phyloP scores from a whole-genome alignment of 2,113 vertebrate genomes.

The Lepus europaeus region DNA sequence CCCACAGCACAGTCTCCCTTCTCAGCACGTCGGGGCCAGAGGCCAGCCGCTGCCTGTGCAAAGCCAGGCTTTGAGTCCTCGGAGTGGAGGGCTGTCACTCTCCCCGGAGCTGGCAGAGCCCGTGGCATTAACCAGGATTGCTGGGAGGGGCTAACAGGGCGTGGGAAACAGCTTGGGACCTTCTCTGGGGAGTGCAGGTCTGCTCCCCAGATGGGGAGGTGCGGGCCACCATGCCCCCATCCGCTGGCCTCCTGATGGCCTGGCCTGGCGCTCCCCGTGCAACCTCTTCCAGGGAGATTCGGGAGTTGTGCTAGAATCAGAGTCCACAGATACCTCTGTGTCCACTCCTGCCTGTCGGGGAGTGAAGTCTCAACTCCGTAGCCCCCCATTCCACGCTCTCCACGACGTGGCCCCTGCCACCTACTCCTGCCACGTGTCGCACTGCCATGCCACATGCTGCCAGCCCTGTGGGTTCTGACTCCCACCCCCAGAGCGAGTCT shows the following conservation, averaged over 20 bases:
- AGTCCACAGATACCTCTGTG: not conserved
- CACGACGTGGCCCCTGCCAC: accelerated
- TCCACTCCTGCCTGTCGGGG: not conserved
- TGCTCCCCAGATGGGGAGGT: not conserved
- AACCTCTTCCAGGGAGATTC: not conserved
- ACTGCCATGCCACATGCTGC: not conserved
- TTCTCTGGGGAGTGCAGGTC: not conserved
- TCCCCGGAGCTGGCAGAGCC: not conserved
- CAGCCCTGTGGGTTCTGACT: not conserved
- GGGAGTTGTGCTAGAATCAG: not conserved
- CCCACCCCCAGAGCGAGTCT: not conserved
- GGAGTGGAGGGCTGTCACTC: accelerated
- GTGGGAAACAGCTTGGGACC: not conserved
- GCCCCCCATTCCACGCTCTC: not conserved
- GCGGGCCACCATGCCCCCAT: not conserved
- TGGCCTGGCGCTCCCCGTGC: not conserved
- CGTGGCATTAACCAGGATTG: not conserved
- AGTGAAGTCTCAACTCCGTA: not conserved
- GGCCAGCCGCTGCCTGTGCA: not conserved
- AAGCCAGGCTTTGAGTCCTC: not conserved
- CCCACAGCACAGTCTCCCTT: no score
- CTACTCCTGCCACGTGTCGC: accelerated
- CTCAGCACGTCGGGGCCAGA: not conserved
- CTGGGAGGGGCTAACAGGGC: not conserved
- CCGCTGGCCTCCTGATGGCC: not conserved